These are phyloP conservation scores for Rotaria magnacalcarata DNA, from an alignment of 2,888 invertebrate species.

Conservation along the genomic window DNA sequence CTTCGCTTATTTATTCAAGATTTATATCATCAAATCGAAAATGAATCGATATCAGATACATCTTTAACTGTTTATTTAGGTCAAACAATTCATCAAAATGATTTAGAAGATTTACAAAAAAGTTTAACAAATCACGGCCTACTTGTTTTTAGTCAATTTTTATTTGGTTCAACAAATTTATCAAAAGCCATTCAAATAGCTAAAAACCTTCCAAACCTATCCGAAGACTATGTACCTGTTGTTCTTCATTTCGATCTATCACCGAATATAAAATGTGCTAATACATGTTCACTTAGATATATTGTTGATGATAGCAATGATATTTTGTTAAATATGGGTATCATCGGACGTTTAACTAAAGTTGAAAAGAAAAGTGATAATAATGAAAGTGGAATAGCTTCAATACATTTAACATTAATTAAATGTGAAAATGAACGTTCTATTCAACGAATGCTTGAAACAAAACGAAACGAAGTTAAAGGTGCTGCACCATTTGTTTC, in stretches of 20 bases:
- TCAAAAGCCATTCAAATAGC: not conserved
- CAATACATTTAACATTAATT: not conserved
- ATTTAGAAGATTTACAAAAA: not conserved
- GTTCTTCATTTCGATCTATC: not conserved
- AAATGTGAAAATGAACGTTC: not conserved
- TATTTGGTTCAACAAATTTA: not conserved
- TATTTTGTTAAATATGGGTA: not conserved
- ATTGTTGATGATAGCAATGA: not conserved
- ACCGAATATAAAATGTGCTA: not conserved
- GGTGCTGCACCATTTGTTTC: not conserved
- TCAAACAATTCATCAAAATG: constrained; percentile 5
- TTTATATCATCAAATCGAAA: not conserved
- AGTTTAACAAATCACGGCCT: not conserved
- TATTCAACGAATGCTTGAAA: not conserved
- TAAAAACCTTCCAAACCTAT: not conserved
- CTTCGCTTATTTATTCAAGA: constrained; percentile 25
- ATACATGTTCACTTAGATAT: not conserved
- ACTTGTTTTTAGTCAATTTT: not conserved
- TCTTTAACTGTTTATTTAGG: not conserved
- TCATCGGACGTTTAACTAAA: not conserved
- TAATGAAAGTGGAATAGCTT: not conserved
- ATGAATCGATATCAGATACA: not conserved
- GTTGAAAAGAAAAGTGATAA: not conserved
- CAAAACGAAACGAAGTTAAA: not conserved
- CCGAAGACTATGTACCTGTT: not conserved